These are phyloP conservation scores for Drosophila maculinotata DNA, from an alignment of 2,888 invertebrate species.

Conservation along the genomic window DNA sequence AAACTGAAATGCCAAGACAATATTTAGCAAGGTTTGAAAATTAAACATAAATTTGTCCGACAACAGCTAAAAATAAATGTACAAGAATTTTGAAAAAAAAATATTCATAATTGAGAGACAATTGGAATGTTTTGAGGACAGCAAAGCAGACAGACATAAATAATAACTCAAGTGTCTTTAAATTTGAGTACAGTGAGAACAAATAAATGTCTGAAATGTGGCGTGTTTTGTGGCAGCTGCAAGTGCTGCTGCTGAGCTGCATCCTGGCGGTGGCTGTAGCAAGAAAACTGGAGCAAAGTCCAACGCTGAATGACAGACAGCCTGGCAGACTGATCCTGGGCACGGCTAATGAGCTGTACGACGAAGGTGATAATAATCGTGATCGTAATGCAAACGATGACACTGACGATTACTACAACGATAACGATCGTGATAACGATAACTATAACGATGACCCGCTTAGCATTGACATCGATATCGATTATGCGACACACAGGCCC, in stretches of 20 bases:
- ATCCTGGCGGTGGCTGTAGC: slow-evolving; percentile 6
- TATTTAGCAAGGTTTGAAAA: slow-evolving; percentile 54
- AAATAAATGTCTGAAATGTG: too few relatives aligned
- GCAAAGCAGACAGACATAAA: too few relatives aligned
- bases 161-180: too few relatives aligned
- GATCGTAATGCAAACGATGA: slow-evolving; percentile 4
- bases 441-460: slow-evolving; percentile 48
- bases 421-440: slow-evolving; percentile 41
- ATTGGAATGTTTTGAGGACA: slow-evolving; percentile 36
- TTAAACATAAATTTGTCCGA: slow-evolving; percentile 24
- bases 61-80: slow-evolving; percentile 26
- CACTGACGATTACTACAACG: slow-evolving; percentile 29
- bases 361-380: slow-evolving; percentile 27
- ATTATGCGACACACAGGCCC: slow-evolving; percentile 10
- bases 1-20: slow-evolving; percentile 33
- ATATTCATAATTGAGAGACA: background rate
- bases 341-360: slow-evolving; percentile 15
- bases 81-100: slow-evolving; percentile 12
- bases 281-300: slow-evolving; percentile 8
- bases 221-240: slow-evolving; percentile 1
- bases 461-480: slow-evolving; percentile 36
- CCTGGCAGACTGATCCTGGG: slow-evolving; percentile 7
- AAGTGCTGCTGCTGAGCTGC: slow-evolving; percentile 5
- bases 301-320: slow-evolving; percentile 2
- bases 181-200: too few relatives aligned